Base-by-base conservation (phyloP, 2,888 invertebrate genomes). In the Noctua fimbriata region DNA sequence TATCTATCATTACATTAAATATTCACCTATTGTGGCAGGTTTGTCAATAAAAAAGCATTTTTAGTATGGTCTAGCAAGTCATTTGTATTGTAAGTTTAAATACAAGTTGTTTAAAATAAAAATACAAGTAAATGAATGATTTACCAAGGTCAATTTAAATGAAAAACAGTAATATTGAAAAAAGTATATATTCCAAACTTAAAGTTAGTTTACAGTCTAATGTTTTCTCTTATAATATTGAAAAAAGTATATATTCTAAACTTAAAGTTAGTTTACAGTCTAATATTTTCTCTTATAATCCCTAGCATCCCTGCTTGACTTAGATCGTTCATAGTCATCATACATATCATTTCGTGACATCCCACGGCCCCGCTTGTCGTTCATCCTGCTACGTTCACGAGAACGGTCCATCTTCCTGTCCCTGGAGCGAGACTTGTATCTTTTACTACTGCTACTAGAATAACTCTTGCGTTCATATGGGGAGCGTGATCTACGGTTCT, bases 381-480 rank as follows among this genome's bases (percentile, higher is more conserved):
- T 96, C 12, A 92, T 89, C 12, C 97, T 86, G 24, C 78, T 90
- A 7, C 97, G 84, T 71, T 97, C 97, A 66, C 97, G 92, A 0
- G 95, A 94, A 0, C 97, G 91, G 18, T 96, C 96, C 1, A 91
- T 41, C 32, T 97, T 96, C 41, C 96, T 87, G n/a, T 97, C 97
- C 14, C 97, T 91, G 0, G 97, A 96, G 4, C 97, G 92, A 14
- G 97, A 97, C 87, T 97, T 96, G 70, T 97, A 96, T 66, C 97
- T 93, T 84, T 97, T 97, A 86, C 93, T 95, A 32, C 87, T 85
- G 52, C 81, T 85, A 24, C 82, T 87, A 0, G 95, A 93, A 84
- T 96, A 96, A 69, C 97, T 91, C 83, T 97, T 97, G 14, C 97
- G 92, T 60, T 97, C 97, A 90, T 97, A 97, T 0, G 97, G 97